These are phyloP conservation scores for Prinia subflava DNA, from an alignment of 2,113 vertebrate genomes.

Conservation along the genomic window DNA sequence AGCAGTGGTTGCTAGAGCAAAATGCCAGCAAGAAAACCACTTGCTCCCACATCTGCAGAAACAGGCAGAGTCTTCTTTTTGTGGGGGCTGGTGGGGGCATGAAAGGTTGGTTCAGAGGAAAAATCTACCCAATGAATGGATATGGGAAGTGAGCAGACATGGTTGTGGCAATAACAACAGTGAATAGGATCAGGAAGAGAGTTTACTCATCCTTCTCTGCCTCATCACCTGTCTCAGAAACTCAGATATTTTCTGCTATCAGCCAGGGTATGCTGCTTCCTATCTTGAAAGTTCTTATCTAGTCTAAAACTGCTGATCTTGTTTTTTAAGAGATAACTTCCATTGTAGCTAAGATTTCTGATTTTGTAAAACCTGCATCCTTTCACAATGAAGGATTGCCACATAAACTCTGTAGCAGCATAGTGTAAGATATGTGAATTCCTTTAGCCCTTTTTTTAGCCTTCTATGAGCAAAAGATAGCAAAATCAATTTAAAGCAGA, in stretches of 20 bases:
- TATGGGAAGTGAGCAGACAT: neutral
- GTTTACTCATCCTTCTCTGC: neutral
- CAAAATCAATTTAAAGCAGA: conserved; percentile 45
- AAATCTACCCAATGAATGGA: neutral
- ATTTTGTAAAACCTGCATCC: conserved; percentile 23
- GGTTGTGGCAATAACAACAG: neutral
- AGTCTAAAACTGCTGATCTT: conserved; percentile 4
- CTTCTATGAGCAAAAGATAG: conserved; percentile 19
- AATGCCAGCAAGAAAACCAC: neutral
- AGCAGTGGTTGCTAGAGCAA: neutral
- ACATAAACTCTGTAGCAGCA: neutral
- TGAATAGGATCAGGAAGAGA: neutral
- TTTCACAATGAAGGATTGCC: conserved; percentile 42
- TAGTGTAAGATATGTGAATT: conserved; percentile 15
- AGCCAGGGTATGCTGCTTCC: neutral
- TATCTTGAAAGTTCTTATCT: conserved; percentile 14
- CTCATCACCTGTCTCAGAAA: neutral
- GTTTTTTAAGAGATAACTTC: neutral
- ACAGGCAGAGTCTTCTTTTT: neutral
- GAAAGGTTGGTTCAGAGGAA: neutral
- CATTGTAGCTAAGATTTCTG: conserved; percentile 5
- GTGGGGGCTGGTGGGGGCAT: rapidly evolving
- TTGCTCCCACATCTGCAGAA: conserved; percentile 30
- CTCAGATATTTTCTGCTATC: neutral
- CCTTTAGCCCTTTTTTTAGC: neutral